Conservation (phyloP, 2,888 invertebrate genomes). For the Ligdia adustata region DNA sequence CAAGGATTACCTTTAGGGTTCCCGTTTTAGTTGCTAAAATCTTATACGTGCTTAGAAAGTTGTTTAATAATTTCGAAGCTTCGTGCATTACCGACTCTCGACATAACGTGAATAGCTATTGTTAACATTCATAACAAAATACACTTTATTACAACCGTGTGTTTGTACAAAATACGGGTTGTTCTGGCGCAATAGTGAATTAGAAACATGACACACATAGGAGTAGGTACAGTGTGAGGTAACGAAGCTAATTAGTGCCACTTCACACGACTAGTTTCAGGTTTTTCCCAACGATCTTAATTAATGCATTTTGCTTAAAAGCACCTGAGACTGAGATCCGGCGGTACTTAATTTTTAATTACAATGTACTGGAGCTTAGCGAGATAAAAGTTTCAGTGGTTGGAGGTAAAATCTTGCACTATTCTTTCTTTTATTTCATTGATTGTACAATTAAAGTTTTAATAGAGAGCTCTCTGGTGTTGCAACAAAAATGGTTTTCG, state of each 20-base stretch:
- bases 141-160: background rate
- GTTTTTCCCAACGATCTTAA: conserved; percentile 63
- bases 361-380: conserved; percentile 42
- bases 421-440: background rate
- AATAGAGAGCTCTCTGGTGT: too few species aligned
- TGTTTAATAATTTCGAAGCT: conserved; percentile 23
- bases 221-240: conserved; percentile 40
- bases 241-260: conserved; percentile 58
- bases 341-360: conserved; percentile 62
- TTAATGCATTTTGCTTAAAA: conserved; percentile 67
- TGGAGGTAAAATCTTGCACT: background rate
- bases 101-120: conserved; percentile 28
- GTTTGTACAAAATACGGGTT: background rate
- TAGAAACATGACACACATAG: conserved; percentile 18
- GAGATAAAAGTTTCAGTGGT: conserved; percentile 13
- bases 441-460: background rate
- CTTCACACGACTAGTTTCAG: conserved; percentile 53
- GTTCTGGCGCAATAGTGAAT: conserved; percentile 11
- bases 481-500: too few species aligned
- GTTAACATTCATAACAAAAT: conserved; percentile 12
- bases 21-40: conserved; percentile 49
- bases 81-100: conserved; percentile 22
- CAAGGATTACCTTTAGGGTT: conserved; percentile 69
- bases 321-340: conserved; percentile 66
- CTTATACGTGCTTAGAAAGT: conserved; percentile 42